Evolutionary conservation across 2,888 invertebrate genomes (phyloP).

Genomic region (Physocephala rufipes): DNA sequence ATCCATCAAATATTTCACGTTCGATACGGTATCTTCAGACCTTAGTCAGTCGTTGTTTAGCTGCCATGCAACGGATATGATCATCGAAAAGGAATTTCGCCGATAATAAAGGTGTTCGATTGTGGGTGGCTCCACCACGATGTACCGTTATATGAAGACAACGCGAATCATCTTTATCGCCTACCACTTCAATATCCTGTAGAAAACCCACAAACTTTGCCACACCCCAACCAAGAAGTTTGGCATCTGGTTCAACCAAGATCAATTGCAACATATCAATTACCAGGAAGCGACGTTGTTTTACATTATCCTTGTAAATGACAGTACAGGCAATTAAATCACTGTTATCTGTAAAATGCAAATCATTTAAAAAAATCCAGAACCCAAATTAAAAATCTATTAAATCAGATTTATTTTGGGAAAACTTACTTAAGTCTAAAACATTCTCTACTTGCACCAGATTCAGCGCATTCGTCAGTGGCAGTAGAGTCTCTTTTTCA

Average conservation of each 20-base stretch:
- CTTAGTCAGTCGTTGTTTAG: constrained; percentile 88
- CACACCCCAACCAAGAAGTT: constrained; percentile 95
- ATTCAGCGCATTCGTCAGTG: constrained; percentile 85
- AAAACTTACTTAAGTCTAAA: constrained; percentile 88
- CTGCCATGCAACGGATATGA: constrained; percentile 98
- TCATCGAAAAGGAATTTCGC: constrained; percentile 98
- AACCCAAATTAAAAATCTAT: neutral
- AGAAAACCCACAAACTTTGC: constrained; percentile 95
- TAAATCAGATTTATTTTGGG: too few species aligned
- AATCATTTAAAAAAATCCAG: neutral
- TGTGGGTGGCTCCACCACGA: constrained; percentile 75
- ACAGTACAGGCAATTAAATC: constrained; percentile 97
- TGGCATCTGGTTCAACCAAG: constrained; percentile 95
- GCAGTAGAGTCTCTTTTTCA: constrained; percentile 86
- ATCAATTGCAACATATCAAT: constrained; percentile 96
- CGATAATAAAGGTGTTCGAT: constrained; percentile 81
- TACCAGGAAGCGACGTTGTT: constrained; percentile 93
- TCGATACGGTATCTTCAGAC: constrained; percentile 64
- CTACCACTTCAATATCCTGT: constrained; percentile 93
- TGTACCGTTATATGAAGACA: constrained; percentile 94
- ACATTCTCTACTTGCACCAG: constrained; percentile 94
- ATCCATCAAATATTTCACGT: neutral
- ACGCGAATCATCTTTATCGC: constrained; percentile 96
- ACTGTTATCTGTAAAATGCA: constrained; percentile 81
- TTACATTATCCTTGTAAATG: constrained; percentile 86